These are phyloP conservation scores for Eurytemora carolleeae DNA, from an alignment of 1,140 invertebrate genomes.

Conservation along the genomic window DNA sequence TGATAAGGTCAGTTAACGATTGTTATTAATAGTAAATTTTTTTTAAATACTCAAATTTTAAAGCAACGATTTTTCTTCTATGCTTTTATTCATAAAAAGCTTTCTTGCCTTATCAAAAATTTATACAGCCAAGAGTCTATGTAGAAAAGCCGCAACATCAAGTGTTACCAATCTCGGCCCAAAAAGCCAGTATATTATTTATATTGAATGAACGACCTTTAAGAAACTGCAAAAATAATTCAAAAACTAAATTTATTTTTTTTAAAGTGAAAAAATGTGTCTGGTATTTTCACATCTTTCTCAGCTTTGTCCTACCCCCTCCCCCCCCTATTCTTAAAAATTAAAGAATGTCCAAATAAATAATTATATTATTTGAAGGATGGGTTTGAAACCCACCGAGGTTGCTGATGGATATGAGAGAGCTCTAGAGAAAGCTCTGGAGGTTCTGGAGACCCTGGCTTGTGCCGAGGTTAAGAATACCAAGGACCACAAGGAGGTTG, in stretches of 20 bases:
- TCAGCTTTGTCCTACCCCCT: not conserved
- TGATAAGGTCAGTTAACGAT: no score
- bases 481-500: conserved; percentile 43
- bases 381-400: conserved; percentile 86
- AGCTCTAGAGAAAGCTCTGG: conserved; percentile 65
- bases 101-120: no score
- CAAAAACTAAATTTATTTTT: conserved; percentile 2
- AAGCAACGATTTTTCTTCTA: no score
- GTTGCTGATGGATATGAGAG: conserved; percentile 85
- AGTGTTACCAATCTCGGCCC: no score
- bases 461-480: conserved; percentile 63
- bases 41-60: no score
- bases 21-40: no score
- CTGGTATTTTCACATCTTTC: not conserved
- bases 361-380: conserved; percentile 19
- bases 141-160: no score
- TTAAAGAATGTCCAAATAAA: conserved; percentile 1
- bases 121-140: no score
- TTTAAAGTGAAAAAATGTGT: not conserved
- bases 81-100: no score
- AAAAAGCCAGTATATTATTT: no score
- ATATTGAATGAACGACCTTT: no score
- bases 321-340: conserved; percentile 5
- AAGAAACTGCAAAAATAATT: no score
- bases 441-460: conserved; percentile 57